Evolutionary conservation across 1,140 invertebrate species (phyloP).

Genomic region (Pachyrhynchus sulphureomaculatus): DNA sequence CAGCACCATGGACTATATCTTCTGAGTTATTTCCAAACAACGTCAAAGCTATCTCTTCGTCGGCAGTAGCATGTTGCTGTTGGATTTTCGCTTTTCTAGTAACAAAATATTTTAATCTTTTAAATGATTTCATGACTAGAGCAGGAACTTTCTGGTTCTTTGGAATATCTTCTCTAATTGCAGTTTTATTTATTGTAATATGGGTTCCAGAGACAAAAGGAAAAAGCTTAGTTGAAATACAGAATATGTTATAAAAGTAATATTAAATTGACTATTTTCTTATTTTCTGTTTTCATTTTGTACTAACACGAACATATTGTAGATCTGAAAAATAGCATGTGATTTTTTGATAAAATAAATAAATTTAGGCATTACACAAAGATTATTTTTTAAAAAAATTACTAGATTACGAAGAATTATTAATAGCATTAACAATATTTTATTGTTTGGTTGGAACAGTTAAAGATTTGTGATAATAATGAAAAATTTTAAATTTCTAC

Average conservation of each 20-base stretch:
- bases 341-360: too few relatives aligned
- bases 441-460: too few relatives aligned
- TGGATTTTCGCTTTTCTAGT: conserved; percentile 70
- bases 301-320: too few relatives aligned
- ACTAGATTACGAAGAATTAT: too few relatives aligned
- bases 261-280: too few relatives aligned
- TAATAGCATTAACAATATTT: too few relatives aligned
- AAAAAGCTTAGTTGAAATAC: conserved; percentile 61
- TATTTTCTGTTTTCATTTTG: too few relatives aligned
- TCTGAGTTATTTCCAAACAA: conserved; percentile 72
- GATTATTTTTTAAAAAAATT: too few relatives aligned
- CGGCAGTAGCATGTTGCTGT: conserved; percentile 64
- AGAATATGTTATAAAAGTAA: conserved; percentile 32
- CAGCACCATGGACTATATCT: conserved; percentile 70
- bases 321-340: too few relatives aligned
- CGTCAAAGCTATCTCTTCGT: conserved; percentile 67
- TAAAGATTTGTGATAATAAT: too few relatives aligned
- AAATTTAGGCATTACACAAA: too few relatives aligned
- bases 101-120: conserved; percentile 65
- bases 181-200: conserved; percentile 62
- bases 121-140: conserved; percentile 52
- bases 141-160: conserved; percentile 74
- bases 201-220: conserved; percentile 82
- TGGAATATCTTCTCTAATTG: conserved; percentile 60
- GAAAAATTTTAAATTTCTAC: too few relatives aligned